phyloP scores from a whole-genome alignment of 2,888 invertebrate species.

The Psococerastis gibbosa region DNA sequence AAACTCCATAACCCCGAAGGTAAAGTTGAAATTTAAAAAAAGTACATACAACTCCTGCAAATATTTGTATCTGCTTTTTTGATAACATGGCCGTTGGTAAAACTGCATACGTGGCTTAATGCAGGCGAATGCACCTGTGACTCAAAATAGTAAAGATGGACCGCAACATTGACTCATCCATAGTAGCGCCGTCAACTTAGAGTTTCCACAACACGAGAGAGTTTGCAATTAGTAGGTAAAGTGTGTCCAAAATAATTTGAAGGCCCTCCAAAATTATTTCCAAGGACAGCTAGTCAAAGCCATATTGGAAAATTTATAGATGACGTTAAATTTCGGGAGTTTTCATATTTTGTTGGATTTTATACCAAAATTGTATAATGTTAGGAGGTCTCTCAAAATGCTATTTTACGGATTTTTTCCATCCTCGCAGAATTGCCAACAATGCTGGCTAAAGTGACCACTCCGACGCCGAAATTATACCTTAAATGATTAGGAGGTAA shows the following conservation, averaged over 20 bases:
- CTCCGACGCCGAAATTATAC: background rate
- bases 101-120: too few relatives aligned
- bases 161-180: too few relatives aligned
- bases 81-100: too few relatives aligned
- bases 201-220: background rate
- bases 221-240: background rate
- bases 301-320: slow-evolving; percentile 9
- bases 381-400: background rate
- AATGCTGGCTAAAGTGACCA: background rate
- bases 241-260: background rate
- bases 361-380: slow-evolving; percentile 3
- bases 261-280: slow-evolving; percentile 1
- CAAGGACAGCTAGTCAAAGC: slow-evolving; percentile 7
- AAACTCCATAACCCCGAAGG: too few relatives aligned
- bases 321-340: slow-evolving; percentile 6
- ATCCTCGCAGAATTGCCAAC: background rate
- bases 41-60: too few relatives aligned
- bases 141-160: too few relatives aligned
- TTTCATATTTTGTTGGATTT: slow-evolving; percentile 11
- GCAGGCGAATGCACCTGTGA: too few relatives aligned
- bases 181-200: too few relatives aligned
- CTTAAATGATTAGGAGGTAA: background rate
- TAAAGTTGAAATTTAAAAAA: too few relatives aligned
- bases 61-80: too few relatives aligned
- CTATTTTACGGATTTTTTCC: background rate